A percentile compares a stretch with the other conserved stretches of the same genome.
Conservation (phyloP, 1,140 invertebrate species). For the Paraescarpia echinospica region DNA sequence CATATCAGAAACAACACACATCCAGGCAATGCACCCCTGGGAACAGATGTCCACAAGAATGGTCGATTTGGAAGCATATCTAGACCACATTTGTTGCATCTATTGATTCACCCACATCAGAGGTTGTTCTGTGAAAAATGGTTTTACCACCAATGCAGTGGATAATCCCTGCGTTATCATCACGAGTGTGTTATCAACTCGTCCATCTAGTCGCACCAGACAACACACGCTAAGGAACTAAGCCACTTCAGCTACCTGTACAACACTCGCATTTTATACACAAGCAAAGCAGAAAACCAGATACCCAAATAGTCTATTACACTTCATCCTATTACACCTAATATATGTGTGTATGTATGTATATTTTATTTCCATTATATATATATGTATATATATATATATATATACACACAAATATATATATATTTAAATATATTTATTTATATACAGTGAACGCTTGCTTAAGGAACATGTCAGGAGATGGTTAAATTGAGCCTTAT, state of each 20-base stretch:
- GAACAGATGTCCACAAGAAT: not conserved
- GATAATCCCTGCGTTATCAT: not conserved
- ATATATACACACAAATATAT: not conserved
- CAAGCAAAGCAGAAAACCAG: not conserved
- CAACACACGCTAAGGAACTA: not conserved
- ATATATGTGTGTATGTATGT: not conserved
- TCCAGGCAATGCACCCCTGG: not conserved
- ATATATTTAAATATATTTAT: not conserved
- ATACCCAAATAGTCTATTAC: not conserved
- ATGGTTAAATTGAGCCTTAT: no score
- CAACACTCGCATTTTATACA: not conserved
- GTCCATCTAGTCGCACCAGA: not conserved
- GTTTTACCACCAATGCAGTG: not conserved
- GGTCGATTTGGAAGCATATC: not conserved
- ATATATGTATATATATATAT: not conserved
- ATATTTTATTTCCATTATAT: not conserved
- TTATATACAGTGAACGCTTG: no score
- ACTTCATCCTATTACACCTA: not conserved
- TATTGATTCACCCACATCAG: not conserved
- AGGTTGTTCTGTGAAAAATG: not conserved
- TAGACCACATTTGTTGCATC: not conserved
- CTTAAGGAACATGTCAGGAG: no score
- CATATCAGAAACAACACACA: not conserved
- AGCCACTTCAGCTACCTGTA: not conserved
- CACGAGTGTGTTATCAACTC: not conserved